Percentiles rank a stretch among this genome's conserved stretches.
Conservation (phyloP, 2,888 invertebrate genomes). For the Sinodicranocentrus sp. region DNA sequence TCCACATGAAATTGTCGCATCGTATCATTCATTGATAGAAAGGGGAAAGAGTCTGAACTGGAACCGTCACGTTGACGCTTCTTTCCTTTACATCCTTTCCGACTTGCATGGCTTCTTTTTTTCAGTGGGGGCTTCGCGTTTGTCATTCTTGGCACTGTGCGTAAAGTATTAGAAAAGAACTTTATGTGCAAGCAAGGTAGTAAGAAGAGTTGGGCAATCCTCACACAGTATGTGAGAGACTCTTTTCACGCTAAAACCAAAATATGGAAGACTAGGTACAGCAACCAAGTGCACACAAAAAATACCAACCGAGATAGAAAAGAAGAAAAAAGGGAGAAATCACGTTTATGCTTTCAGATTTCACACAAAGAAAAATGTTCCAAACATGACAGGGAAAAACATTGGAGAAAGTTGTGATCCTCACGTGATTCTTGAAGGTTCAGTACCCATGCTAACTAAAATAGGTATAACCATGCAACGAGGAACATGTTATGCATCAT, state of each 20-base stretch:
- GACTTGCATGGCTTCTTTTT: constrained; percentile 29
- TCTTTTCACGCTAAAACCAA: constrained; percentile 35
- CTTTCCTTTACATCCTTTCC: constrained; percentile 44
- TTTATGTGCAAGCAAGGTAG: constrained; percentile 14
- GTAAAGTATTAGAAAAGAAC: too few relatives aligned
- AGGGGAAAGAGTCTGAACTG: constrained; percentile 59
- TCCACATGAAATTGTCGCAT: constrained; percentile 63
- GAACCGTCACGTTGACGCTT: constrained; percentile 68
- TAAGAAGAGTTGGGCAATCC: neutral
- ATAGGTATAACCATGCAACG: too few relatives aligned
- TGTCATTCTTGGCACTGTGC: constrained; percentile 39
- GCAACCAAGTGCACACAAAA: neutral
- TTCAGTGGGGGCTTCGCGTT: constrained; percentile 36
- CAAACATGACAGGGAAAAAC: constrained; percentile 47
- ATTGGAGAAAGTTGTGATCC: constrained; percentile 45
- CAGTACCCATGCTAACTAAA: too few relatives aligned
- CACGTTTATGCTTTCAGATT: constrained; percentile 59
- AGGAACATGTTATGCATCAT: constrained; percentile 42
- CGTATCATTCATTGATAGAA: constrained; percentile 58
- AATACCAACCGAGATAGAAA: too few relatives aligned
- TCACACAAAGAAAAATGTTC: constrained; percentile 54
- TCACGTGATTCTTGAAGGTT: too few relatives aligned
- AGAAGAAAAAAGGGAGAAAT: constrained; percentile 35
- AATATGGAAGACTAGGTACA: constrained; percentile 42
- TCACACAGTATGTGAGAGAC: neutral